Evolutionary conservation across 2,113 vertebrate genomes (phyloP).

Genomic region (Macrotus californicus): DNA sequence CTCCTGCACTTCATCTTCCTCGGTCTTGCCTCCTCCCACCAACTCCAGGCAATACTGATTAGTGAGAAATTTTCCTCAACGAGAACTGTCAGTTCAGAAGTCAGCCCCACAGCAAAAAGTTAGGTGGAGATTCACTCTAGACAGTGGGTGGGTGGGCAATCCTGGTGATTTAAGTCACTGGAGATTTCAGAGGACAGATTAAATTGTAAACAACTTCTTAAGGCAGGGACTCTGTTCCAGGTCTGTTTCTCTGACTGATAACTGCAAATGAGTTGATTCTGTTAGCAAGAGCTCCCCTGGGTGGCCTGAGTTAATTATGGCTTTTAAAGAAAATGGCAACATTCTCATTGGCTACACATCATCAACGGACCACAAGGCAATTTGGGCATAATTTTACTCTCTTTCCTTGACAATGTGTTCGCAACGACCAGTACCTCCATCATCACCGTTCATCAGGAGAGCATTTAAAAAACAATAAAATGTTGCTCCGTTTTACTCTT

Average conservation of each 20-base stretch:
- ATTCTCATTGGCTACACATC: not conserved
- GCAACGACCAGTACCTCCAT: not conserved
- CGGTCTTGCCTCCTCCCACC: not conserved
- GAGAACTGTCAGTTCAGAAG: conserved; percentile 38
- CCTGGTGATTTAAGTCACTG: not conserved
- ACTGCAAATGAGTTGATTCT: not conserved
- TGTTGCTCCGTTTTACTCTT: not conserved
- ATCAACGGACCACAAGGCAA: not conserved
- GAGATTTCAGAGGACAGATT: not conserved
- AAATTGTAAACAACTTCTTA: not conserved
- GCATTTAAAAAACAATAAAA: not conserved
- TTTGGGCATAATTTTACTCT: not conserved
- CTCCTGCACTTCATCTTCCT: not conserved
- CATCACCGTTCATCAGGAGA: not conserved
- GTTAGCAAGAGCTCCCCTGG: not conserved
- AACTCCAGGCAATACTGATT: conserved; percentile 31
- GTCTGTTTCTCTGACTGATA: not conserved
- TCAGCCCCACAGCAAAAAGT: not conserved
- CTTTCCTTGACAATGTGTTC: not conserved
- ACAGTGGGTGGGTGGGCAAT: not conserved
- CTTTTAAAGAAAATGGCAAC: not conserved
- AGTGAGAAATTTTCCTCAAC: conserved; percentile 17
- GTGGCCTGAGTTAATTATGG: not conserved
- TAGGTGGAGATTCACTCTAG: not conserved
- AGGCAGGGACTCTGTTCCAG: not conserved